Conservation (phyloP, 2,888 invertebrate genomes). For the Tenthredo mesomela region DNA sequence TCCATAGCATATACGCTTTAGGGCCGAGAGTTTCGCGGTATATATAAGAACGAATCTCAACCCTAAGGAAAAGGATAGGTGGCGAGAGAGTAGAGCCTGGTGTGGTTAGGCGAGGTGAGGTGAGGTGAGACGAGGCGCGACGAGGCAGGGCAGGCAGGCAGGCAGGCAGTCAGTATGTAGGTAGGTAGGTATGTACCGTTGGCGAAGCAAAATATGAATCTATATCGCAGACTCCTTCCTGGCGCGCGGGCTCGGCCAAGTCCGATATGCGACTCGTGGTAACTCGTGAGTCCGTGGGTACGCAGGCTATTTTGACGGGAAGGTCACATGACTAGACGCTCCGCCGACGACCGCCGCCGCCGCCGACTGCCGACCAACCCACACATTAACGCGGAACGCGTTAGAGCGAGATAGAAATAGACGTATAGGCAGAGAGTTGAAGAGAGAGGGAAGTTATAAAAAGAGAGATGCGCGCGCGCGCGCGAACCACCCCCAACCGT, state of each 20-base stretch:
- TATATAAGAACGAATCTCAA: not conserved
- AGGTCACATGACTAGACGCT: constrained; percentile 87
- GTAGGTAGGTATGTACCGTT: constrained; percentile 35
- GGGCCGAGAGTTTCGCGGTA: not conserved
- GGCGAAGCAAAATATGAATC: constrained; percentile 59
- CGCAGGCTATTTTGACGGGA: constrained; percentile 89
- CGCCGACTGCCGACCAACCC: constrained; percentile 47
- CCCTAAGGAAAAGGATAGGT: constrained; percentile 19
- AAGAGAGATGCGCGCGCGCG: constrained; percentile 61
- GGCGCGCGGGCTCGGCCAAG: constrained; percentile 51
- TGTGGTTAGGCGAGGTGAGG: not conserved
- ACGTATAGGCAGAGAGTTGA: constrained; percentile 17
- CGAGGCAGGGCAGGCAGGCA: constrained; percentile 45
- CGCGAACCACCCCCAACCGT: constrained; percentile 52
- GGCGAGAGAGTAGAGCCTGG: constrained; percentile 45
- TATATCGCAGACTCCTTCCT: constrained; percentile 56
- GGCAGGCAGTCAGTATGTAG: constrained; percentile 41
- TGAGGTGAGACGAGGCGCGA: constrained; percentile 48
- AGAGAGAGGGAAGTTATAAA: constrained; percentile 54
- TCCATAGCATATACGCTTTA: constrained; percentile 3
- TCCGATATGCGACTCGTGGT: constrained; percentile 53
- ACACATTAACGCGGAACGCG: constrained; percentile 30
- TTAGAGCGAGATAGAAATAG: constrained; percentile 27
- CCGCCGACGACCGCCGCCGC: constrained; percentile 68
- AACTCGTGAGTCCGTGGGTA: constrained; percentile 57